These are phyloP conservation scores for Meloe dianella DNA, from an alignment of 2,888 invertebrate genomes.

Conservation along the genomic window DNA sequence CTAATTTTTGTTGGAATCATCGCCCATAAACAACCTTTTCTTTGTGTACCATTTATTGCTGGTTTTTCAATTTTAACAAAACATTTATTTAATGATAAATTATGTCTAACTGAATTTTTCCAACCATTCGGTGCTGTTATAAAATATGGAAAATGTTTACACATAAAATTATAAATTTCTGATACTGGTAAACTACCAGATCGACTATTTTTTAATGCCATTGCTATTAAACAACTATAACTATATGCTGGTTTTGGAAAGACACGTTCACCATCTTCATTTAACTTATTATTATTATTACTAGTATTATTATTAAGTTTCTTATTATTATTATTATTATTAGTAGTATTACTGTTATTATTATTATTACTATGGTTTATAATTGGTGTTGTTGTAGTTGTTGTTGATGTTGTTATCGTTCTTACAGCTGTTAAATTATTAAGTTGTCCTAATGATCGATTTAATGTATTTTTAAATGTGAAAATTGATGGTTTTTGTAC, in stretches of 20 bases:
- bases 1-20: constrained; percentile 93
- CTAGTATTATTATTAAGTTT: constrained; percentile 27
- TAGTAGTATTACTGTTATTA: constrained; percentile 18
- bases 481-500: constrained; percentile 42
- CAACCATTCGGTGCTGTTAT: constrained; percentile 98
- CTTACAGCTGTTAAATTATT: constrained; percentile 42
- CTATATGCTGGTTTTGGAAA: constrained; percentile 98
- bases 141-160: constrained; percentile 98
- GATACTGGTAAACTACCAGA: constrained; percentile 95
- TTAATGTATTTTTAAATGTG: constrained; percentile 40
- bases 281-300: constrained; percentile 38
- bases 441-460: constrained; percentile 43
- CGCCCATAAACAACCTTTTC: constrained; percentile 94
- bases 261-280: constrained; percentile 64
- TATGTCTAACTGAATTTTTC: constrained; percentile 99
- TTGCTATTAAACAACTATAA: constrained; percentile 96
- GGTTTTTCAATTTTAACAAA: constrained; percentile 98
- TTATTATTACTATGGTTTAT: not conserved
- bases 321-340: constrained; percentile 20
- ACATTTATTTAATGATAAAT: constrained; percentile 96
- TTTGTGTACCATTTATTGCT: constrained; percentile 82
- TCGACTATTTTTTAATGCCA: constrained; percentile 95
- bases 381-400: constrained; percentile 22
- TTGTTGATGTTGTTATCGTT: constrained; percentile 41
- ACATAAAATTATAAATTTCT: constrained; percentile 99